Evolutionary conservation across 2,888 invertebrate species (phyloP).

Genomic region (Meteorus cinctellus): DNA sequence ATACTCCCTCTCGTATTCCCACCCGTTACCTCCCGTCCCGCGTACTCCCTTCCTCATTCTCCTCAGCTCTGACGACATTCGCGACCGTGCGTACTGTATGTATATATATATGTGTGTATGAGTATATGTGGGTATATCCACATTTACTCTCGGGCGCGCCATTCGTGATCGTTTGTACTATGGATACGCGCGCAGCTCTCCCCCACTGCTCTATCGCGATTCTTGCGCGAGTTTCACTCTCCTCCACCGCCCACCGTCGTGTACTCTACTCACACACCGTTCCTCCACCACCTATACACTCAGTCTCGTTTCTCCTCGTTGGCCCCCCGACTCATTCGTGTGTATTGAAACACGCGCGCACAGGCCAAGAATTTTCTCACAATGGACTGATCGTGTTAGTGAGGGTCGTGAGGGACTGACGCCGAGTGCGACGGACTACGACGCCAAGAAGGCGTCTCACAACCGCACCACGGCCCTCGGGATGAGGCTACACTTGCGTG

Average conservation of each 20-base stretch:
- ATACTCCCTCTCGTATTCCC: conserved; percentile 24
- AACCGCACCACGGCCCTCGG: conserved; percentile 28
- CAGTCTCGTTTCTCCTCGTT: conserved; percentile 3
- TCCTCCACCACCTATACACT: conserved; percentile 41
- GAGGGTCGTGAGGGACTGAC: conserved; percentile 57
- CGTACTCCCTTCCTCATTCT: conserved; percentile 48
- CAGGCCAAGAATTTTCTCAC: conserved; percentile 65
- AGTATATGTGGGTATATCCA: conserved; percentile 18
- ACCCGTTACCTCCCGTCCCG: conserved; percentile 37
- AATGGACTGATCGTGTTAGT: conserved; percentile 66
- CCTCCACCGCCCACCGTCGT: conserved; percentile 36
- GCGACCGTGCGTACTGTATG: neutral
- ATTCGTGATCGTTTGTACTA: conserved; percentile 29
- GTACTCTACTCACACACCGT: conserved; percentile 24
- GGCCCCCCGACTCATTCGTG: conserved; percentile 46
- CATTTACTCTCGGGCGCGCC: conserved; percentile 34
- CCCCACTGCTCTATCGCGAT: neutral
- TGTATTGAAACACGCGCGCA: conserved; percentile 46
- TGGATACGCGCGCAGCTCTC: conserved; percentile 12
- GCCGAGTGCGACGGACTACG: conserved; percentile 46
- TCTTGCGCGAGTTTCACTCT: conserved; percentile 25
- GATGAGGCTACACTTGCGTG: conserved; percentile 13
- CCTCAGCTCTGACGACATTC: conserved; percentile 42
- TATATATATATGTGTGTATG: neutral
- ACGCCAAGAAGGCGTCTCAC: conserved; percentile 41